Base-by-base conservation (phyloP, 2,113 vertebrate genomes). In the Rafetus swinhoei region DNA sequence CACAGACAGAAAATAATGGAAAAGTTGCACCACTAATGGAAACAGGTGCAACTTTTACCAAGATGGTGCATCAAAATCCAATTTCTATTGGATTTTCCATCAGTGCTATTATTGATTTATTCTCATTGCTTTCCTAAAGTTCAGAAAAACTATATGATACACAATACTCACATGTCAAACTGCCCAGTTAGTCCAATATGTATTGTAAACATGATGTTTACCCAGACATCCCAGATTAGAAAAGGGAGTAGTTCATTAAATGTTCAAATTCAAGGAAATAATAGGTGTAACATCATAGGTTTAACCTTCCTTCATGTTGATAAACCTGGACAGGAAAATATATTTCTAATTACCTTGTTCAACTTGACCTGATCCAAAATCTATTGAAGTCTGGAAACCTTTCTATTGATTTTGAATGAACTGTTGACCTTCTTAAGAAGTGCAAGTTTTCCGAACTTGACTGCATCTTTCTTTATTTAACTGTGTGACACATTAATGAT, bases 381-480 rank as follows among this genome's bases (percentile, higher is more conserved):
- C 62, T 4, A n/a, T 9, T 56, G 29, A 39, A 13, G 85, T 83
- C 35, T 86, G 45, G 11, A 15, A 29, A 15, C 25, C 7, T 90
- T 50, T 45, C 7, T 4, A 22, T 45, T 22, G 39, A 76, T 76
- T 45, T 76, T 76, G 19, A 76, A 5, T 45, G 35, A 76, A 45
- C 35, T 76, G 50, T 50, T 45, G 74, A 45, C 35, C 72, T 74
- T 81, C 10, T 18, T 84, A 84, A 62, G 16, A 3, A 84, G 1
- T 87, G 79, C 50, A 0, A 0, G 9, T 60, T 39, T 82, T 62
- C 7, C 0, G 1, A 86, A 84, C 86, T 25, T 57, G 19, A 0
- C 56, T 27, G 15, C 76, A 1, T 32, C 15, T 53, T 86, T 56
- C 55, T 94, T 59, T 81, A 81, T 69, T 27, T 54, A 45, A 3